Evolutionary conservation across 2,888 invertebrate genomes (phyloP), one percentile per base, ranked within the genome.

Genomic region (Tyria jacobaeae): DNA sequence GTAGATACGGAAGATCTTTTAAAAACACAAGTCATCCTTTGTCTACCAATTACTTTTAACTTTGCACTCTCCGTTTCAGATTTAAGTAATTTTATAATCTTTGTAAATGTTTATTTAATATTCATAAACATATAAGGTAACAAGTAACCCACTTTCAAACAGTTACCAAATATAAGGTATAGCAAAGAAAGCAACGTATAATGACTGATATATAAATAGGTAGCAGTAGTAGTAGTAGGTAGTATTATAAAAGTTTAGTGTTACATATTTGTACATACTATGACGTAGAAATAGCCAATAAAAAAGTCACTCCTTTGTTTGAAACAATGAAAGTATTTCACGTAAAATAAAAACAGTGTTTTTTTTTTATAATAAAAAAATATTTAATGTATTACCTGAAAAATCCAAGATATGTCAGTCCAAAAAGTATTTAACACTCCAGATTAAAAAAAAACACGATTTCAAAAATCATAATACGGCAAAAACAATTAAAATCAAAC

Each of bases 401-500:
- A 60, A 78, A 79, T 78, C 76, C 76, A 73, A 70, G 31, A 77
- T 75, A 71, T 73, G 64, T 75, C 77, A 84, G 82, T 84, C 84
- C 83, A 84, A 84, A 82, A 79, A 81, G 80, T 71, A 70, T 75
- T 75, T 57, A 78, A 78, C 80, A 84, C 80, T 80, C 72, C 62
- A 75, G 80, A 65, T 66, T 53, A 78, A 73, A 78, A 82, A 76
- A 61, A 54, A 76, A 77, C 79, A 78, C 75, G 73, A 75, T 76
- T 71, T 82, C 76, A 78, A 81, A 82, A 85, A 85, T 79, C 85
- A 83, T 82, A 77, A 80, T 82, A 87, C 82, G 82, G 75, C 87
- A 88, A 83, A 83, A 89, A 88, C 85, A 88, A 86, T 89, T 89
- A 83, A 87, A 88, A 89, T 86, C 86, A 85, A 88, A 89, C 88